These are phyloP conservation scores for Anguilla marmorata DNA, from an alignment of 2,797 vertebrate genomes.

Conservation along the genomic window DNA sequence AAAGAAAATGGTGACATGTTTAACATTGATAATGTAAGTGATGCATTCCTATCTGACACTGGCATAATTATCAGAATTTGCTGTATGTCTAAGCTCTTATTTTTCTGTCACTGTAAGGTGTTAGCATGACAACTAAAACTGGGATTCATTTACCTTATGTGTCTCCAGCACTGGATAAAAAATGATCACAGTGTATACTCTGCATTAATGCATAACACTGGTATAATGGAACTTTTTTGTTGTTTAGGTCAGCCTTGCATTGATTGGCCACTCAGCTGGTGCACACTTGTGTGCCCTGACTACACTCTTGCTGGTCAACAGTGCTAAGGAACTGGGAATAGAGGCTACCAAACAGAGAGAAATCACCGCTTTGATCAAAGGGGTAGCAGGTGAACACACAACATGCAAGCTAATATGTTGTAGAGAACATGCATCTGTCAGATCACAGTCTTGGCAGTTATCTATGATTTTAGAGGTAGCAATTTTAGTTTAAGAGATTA, in stretches of 20 bases:
- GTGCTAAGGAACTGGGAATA: conserved; percentile 65
- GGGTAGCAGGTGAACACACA: conserved; percentile 65
- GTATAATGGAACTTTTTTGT: conserved; percentile 17
- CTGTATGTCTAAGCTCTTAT: neutral
- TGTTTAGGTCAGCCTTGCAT: conserved; percentile 66
- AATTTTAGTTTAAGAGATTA: neutral
- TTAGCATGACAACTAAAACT: neutral
- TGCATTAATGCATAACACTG: neutral
- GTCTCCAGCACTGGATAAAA: neutral
- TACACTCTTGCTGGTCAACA: conserved; percentile 66
- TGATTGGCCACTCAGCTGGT: conserved; percentile 75
- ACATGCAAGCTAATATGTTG: neutral
- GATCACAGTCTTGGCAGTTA: neutral
- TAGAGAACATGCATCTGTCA: neutral
- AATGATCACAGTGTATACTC: neutral
- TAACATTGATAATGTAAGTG: conserved; percentile 69
- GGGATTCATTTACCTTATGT: neutral
- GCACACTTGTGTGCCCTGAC: conserved; percentile 70
- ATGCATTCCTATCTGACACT: neutral
- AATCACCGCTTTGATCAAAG: conserved; percentile 59
- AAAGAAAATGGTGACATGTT: conserved; percentile 61
- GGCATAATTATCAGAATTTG: neutral
- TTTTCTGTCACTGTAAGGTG: neutral
- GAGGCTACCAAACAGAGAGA: conserved; percentile 58
- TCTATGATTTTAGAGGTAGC: neutral